Base-by-base conservation (phyloP, 2,888 invertebrate genomes). In the Desoria tigrina region DNA sequence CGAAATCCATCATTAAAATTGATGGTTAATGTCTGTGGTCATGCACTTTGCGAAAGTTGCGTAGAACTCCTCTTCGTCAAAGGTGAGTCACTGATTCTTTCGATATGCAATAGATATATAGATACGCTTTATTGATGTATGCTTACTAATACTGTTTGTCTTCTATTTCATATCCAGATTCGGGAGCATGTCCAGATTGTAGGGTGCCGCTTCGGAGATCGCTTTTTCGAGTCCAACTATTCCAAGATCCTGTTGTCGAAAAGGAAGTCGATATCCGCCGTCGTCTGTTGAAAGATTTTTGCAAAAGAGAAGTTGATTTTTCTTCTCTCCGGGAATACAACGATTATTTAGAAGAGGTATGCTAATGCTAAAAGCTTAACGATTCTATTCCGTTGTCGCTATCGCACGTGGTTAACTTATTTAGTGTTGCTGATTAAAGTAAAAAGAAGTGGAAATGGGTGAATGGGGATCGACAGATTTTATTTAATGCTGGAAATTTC, bases 21-120 rank as follows among this genome's bases (percentile, higher is more conserved):
- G 84, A 90, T 98, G 92, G 97, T 98, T 69, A 99, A 99, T 81
- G 88, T 94, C 63, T 99, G 99, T 82, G 98, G 98, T 32, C 99
- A 99, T 83, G 91, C 94, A 42, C 83, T 99, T 77, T 99, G 99
- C 82, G 96, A 97, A 82, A 95, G 90, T 79, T 98, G 98, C 83
- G 96, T 99, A 39, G 96, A 97, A 80, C 84, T 96, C 69, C 82
- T 99, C 32, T 99, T 98, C 82, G 85, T 95, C 21, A 95, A 98
- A 87, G 99, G 91, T 89, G 16, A 45, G 45, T n/a, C n/a, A n/a
- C n/a, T n/a, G n/a, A n/a, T n/a, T n/a, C n/a, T n/a, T n/a, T n/a
- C n/a, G n/a, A n/a, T n/a, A n/a, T n/a, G n/a, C n/a, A n/a, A n/a
- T n/a, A n/a, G n/a, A n/a, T n/a, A n/a, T n/a, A n/a, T n/a, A n/a